These are phyloP conservation scores for Nymphalis polychloros DNA, from an alignment of 2,888 invertebrate species.

Conservation along the genomic window DNA sequence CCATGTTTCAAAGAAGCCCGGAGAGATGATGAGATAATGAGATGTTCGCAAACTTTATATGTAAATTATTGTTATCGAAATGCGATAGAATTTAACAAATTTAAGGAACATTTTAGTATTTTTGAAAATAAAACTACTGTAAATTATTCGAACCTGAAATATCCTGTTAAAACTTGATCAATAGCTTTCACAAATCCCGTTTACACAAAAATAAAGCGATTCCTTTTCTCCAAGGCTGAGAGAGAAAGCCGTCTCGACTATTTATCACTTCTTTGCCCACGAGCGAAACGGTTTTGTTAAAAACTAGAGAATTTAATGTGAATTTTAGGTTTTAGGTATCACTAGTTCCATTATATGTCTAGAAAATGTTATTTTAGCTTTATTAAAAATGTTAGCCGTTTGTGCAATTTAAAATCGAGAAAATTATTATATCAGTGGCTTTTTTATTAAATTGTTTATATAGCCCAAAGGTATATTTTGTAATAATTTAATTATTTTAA, in stretches of 20 bases:
- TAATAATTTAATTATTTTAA: too few species aligned
- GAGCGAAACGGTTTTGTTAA: slow-evolving; percentile 3
- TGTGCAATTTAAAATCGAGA: neutral
- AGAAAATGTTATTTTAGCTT: neutral
- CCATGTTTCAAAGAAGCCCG: too few species aligned
- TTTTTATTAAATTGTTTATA: too few species aligned
- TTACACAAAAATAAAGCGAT: slow-evolving; percentile 33
- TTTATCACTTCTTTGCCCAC: slow-evolving; percentile 30
- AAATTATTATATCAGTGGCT: neutral
- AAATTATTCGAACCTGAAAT: slow-evolving; percentile 20
- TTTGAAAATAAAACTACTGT: neutral
- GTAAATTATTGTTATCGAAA: too few species aligned
- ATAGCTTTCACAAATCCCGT: slow-evolving; percentile 24
- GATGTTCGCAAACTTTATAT: too few species aligned
- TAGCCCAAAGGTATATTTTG: too few species aligned
- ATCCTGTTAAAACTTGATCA: slow-evolving; percentile 34
- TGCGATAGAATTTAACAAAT: too few species aligned
- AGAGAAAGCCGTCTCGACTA: slow-evolving; percentile 25
- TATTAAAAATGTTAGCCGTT: neutral
- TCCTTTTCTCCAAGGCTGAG: slow-evolving; percentile 28
- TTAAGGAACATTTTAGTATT: too few species aligned
- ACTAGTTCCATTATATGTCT: neutral
- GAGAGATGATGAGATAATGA: too few species aligned
- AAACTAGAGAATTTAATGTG: slow-evolving; percentile 8
- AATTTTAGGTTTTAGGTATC: slow-evolving; percentile 1